These are phyloP conservation scores for Psammodynastes pulverulentus DNA, from an alignment of 2,113 vertebrate species.

Conservation along the genomic window DNA sequence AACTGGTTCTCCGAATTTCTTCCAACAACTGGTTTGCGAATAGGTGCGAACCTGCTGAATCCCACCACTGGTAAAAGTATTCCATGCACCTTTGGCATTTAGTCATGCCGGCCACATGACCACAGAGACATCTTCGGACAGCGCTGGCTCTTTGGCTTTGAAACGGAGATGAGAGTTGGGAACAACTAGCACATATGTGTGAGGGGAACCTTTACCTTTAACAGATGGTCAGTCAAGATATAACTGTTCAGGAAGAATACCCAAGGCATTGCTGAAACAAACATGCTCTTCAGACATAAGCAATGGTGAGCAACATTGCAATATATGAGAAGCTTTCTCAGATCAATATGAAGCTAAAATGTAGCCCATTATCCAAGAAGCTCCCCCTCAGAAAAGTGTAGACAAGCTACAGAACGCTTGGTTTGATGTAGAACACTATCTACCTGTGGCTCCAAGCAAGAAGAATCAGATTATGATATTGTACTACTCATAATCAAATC, in stretches of 20 bases:
- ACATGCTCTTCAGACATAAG: not conserved
- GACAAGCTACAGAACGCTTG: not conserved
- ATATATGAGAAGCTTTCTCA: constrained; percentile 1
- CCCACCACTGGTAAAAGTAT: no score
- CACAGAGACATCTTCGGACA: no score
- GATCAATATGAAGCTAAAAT: constrained; percentile 10
- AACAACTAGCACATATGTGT: no score
- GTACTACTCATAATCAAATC: constrained; percentile 17
- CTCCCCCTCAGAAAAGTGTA: not conserved
- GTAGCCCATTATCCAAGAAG: not conserved
- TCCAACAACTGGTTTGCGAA: no score
- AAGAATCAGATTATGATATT: constrained; percentile 3
- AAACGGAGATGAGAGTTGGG: no score
- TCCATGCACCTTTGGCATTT: no score
- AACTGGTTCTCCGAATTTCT: no score
- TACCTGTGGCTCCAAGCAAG: constrained; percentile 1
- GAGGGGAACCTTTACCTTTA: no score
- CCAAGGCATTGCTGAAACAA: not conserved
- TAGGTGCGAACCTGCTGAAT: no score
- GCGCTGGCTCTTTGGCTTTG: no score
- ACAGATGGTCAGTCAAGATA: not conserved
- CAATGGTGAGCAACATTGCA: not conserved
- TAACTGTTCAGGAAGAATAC: not conserved
- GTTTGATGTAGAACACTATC: constrained; percentile 1
- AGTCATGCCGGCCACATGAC: no score